Percentiles rank a stretch among this genome's conserved stretches.
phyloP scores from a whole-genome alignment of 64 coral and sea anemone species.

The Anthopleura sola region DNA sequence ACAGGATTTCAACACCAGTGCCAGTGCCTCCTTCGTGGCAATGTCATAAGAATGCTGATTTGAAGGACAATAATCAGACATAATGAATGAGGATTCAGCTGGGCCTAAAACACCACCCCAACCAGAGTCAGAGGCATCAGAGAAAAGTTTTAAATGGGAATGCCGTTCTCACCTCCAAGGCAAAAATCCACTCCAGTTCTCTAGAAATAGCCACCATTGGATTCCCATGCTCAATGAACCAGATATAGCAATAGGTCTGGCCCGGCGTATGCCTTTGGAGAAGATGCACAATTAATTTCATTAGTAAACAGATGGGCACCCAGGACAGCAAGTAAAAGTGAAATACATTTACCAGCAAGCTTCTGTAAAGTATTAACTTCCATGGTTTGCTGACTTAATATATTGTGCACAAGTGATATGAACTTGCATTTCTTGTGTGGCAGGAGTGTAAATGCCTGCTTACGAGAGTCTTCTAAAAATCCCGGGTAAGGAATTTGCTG shows the following conservation, averaged over 20 bases:
- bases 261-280: not conserved
- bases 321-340: conserved; percentile 10
- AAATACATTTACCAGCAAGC: conserved; percentile 4
- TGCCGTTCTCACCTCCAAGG: conserved; percentile 31
- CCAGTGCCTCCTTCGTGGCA: not conserved
- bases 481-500: conserved; percentile 26
- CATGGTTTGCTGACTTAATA: not conserved
- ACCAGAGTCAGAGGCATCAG: conserved; percentile 35
- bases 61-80: conserved; percentile 18
- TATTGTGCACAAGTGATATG: not conserved
- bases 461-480: conserved; percentile 13
- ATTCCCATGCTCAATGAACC: conserved; percentile 20
- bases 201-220: conserved; percentile 50
- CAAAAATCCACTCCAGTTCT: conserved; percentile 28
- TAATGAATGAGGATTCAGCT: not conserved
- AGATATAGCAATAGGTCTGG: not conserved
- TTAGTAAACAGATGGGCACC: conserved; percentile 20
- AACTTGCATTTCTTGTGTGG: conserved; percentile 4
- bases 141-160: conserved; percentile 25
- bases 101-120: conserved; percentile 23
- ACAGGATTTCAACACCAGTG: conserved; percentile 1
- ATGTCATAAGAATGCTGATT: not conserved
- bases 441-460: conserved; percentile 21
- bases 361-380: conserved; percentile 11
- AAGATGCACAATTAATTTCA: not conserved